Percentiles rank a stretch among this genome's conserved stretches.
phyloP scores from a whole-genome alignment of 2,113 vertebrate species.

The Seriola quinqueradiata region DNA sequence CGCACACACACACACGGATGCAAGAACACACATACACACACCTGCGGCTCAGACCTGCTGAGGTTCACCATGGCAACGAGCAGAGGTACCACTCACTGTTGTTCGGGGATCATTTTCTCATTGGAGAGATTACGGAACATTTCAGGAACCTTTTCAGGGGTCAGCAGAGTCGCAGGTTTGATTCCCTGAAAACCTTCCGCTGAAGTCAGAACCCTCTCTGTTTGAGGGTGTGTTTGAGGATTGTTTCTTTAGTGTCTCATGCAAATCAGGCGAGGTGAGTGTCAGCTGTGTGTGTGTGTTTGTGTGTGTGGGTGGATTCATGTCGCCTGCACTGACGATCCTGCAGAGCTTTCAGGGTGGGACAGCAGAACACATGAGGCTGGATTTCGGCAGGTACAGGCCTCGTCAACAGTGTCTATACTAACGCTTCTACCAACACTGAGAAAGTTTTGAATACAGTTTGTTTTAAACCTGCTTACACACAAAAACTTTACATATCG shows the following conservation, averaged over 20 bases:
- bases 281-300: neutral
- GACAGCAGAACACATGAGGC: neutral
- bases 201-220: neutral
- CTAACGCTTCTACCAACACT: too few relatives aligned
- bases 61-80: constrained; percentile 71
- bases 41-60: constrained; percentile 42
- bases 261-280: neutral
- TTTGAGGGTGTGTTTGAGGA: neutral
- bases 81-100: constrained; percentile 34
- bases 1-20: constrained; percentile 7
- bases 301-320: neutral
- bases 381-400: neutral
- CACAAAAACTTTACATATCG: too few relatives aligned
- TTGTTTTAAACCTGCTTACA: too few relatives aligned
- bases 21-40: constrained; percentile 4
- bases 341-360: constrained; percentile 8
- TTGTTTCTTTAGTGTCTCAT: neutral
- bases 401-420: too few relatives aligned
- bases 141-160: constrained; percentile 16
- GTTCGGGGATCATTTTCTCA: constrained; percentile 24
- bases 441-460: too few relatives aligned
- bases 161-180: constrained; percentile 15
- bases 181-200: neutral
- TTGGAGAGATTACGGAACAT: constrained; percentile 29
- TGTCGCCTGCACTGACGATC: constrained; percentile 5